A percentile compares a stretch with the other conserved stretches of the same genome.
phyloP scores from a whole-genome alignment of 2,797 vertebrate genomes.

The Eremophila alpestris region DNA sequence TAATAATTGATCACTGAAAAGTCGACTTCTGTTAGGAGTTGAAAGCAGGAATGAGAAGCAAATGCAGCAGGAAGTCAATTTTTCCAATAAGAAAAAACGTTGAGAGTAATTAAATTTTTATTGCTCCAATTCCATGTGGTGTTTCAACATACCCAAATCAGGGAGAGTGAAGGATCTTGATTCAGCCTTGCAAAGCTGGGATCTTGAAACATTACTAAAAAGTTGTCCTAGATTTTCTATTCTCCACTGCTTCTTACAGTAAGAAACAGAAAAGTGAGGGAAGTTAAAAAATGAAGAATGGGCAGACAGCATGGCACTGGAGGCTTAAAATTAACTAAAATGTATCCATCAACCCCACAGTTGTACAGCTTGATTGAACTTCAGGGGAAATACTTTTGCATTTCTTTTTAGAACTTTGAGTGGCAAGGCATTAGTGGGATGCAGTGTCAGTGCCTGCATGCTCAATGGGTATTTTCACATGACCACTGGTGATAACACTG shows the following conservation, averaged over 20 bases:
- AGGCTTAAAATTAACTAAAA: background rate
- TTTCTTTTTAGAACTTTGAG: background rate
- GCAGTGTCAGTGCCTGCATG: background rate
- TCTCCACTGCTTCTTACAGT: background rate
- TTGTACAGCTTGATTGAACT: background rate
- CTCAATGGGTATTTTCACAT: background rate
- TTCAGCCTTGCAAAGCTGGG: background rate
- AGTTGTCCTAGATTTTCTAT: background rate
- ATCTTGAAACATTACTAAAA: background rate
- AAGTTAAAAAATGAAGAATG: background rate
- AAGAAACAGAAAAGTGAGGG: background rate
- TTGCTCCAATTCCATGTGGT: background rate
- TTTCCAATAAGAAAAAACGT: background rate
- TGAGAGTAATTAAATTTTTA: background rate
- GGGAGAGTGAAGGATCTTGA: fast-evolving
- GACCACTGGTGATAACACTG: background rate
- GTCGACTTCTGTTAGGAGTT: background rate
- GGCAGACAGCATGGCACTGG: background rate
- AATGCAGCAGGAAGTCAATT: background rate
- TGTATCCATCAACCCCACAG: background rate
- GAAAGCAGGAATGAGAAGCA: background rate
- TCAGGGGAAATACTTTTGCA: background rate
- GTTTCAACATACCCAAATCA: background rate
- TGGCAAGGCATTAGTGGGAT: background rate
- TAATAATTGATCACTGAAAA: background rate